Conservation (phyloP, 2,797 vertebrate species). For the Pangasius macronema region DNA sequence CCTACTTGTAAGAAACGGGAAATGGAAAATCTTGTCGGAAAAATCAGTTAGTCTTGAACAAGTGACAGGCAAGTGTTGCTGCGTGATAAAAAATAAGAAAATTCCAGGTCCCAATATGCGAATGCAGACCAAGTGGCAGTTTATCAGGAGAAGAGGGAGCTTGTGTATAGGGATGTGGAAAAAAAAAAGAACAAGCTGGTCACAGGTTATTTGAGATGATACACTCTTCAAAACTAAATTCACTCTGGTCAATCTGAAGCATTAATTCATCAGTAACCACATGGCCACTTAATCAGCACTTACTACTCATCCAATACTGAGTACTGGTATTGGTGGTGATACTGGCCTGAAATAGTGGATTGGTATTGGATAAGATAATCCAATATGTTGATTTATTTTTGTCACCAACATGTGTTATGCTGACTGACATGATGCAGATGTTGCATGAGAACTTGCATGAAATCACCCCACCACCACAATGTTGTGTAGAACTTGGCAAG, state of each 20-base stretch:
- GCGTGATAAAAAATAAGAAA: not conserved
- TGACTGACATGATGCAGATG: not conserved
- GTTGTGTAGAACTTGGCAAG: not conserved
- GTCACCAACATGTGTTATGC: not conserved
- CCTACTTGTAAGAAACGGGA: not conserved
- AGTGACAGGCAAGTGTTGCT: not conserved
- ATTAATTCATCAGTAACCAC: not conserved
- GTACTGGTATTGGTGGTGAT: not conserved
- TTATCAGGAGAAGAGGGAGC: not conserved
- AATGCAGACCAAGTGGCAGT: not conserved
- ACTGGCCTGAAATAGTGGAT: not conserved
- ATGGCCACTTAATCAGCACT: not conserved
- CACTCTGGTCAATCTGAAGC: not conserved
- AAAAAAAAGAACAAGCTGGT: not conserved
- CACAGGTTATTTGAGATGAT: not conserved
- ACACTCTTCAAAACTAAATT: not conserved
- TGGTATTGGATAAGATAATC: not conserved
- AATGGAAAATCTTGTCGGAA: slow-evolving; percentile 6
- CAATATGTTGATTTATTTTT: not conserved
- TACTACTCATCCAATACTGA: not conserved
- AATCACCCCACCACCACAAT: not conserved
- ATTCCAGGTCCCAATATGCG: not conserved
- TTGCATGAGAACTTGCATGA: not conserved
- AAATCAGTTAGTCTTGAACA: not conserved
- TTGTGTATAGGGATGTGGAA: not conserved